Evolutionary conservation across 2,797 vertebrate species (phyloP).

Genomic region (Lithobates sylvaticus): DNA sequence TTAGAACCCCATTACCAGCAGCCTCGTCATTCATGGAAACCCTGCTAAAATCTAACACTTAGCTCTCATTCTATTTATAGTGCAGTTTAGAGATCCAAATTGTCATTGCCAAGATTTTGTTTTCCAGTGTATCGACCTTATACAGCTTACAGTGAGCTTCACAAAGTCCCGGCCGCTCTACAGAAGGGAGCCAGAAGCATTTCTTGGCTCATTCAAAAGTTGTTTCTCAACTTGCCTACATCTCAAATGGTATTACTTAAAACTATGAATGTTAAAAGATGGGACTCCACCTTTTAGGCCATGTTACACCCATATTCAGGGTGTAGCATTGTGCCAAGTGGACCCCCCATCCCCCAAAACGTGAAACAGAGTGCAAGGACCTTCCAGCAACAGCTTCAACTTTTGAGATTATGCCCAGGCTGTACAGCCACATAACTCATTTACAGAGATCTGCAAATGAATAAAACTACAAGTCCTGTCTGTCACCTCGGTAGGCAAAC

Average conservation of each 20-base stretch:
- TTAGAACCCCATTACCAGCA: slow-evolving; percentile 68
- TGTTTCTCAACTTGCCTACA: background rate
- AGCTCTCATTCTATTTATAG: slow-evolving; percentile 67
- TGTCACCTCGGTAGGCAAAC: no score
- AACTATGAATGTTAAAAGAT: background rate
- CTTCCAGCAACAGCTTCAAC: no score
- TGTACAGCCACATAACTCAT: no score
- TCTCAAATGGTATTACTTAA: background rate
- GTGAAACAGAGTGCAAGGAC: no score
- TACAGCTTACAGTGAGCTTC: slow-evolving; percentile 16
- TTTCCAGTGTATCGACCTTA: slow-evolving; percentile 21
- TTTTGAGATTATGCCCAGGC: no score
- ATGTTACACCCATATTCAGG: no score
- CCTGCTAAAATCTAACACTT: slow-evolving; percentile 62
- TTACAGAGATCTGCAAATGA: no score
- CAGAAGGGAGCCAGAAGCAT: background rate
- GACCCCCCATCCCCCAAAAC: no score
- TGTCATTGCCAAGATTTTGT: slow-evolving; percentile 26
- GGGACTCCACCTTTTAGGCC: no score
- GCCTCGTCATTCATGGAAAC: slow-evolving; percentile 70
- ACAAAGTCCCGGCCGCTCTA: background rate
- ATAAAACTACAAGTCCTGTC: no score
- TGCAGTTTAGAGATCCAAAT: slow-evolving; percentile 8
- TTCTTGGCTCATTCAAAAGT: background rate
- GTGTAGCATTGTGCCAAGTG: no score